Evolutionary conservation across 2,113 vertebrate genomes (phyloP), one percentile per base, ranked within the genome.

Genomic region (Seriola dumerili): DNA sequence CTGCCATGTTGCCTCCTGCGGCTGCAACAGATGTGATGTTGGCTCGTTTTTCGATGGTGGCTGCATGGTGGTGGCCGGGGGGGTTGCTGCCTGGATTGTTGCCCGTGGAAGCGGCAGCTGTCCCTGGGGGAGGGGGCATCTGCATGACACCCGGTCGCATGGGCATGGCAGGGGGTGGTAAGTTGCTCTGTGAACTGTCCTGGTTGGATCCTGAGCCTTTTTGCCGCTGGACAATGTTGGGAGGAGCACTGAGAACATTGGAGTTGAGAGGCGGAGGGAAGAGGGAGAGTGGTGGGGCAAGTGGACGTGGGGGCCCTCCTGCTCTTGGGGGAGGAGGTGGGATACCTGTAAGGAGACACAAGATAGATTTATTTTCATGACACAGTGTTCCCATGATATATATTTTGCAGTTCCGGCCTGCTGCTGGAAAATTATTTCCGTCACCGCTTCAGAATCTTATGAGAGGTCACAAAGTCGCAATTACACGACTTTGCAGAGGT

Each of bases 191-290:
- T 25, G 88, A 4, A 40, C 77, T 76, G 0, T 95, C 92, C 14
- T 89, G 87, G 42, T 65, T 23, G 48, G 96, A 92, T 44, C 97
- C 95, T 40, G 97, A 94, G 2, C 94, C 94, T 90, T 99, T 99
- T 84, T 98, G 98, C 4, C 98, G 96, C 80, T 97, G 97, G 36
- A 98, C 97, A 78, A 99, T 93, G 87, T 93, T 99, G 85, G 98
- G 98, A 0, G 98, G 98, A 14, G 98, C 98, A 9, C 98, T 99
- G 78, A 99, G 94, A 0, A 99, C 97, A 3, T 97, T 98, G 0
- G 97, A 95, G 88, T 93, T 95, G 75, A 95, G 94, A 11, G 95
- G 95, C 4, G 98, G 98, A 10, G 98, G 98, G 83, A 98, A 99
- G 48, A 99, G 94, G 54, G 97, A 96, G 93, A 32, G 97, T 73